Percentiles rank a stretch among this genome's conserved stretches.
Evolutionary conservation across 2,113 vertebrate genomes (phyloP).

Genomic region (Clinocottus analis): DNA sequence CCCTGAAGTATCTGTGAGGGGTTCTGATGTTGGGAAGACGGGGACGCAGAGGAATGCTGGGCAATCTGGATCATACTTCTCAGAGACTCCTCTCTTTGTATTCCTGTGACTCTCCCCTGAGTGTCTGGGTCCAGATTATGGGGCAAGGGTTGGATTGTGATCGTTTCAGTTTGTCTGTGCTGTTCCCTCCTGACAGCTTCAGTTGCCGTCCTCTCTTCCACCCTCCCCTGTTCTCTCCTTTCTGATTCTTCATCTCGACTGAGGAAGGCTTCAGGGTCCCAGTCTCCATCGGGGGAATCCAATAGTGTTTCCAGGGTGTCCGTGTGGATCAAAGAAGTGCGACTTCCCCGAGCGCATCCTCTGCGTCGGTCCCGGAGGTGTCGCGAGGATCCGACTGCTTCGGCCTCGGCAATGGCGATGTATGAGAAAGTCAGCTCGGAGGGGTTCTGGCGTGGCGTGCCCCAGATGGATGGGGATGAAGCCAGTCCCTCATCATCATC

Average conservation of each 20-base stretch:
- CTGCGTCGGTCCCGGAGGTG: constrained; percentile 77
- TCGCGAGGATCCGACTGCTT: constrained; percentile 68
- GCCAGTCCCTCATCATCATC: constrained; percentile 70
- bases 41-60: too few relatives aligned
- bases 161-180: constrained; percentile 41
- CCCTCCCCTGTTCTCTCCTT: constrained; percentile 36
- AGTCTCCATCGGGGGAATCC: constrained; percentile 79
- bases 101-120: constrained; percentile 47
- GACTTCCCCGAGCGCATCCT: constrained; percentile 61
- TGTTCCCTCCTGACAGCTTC: constrained; percentile 20
- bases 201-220: constrained; percentile 11
- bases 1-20: constrained; percentile 57
- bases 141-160: constrained; percentile 50
- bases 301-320: constrained; percentile 81
- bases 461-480: constrained; percentile 86
- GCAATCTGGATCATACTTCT: constrained; percentile 19
- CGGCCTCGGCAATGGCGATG: constrained; percentile 85
- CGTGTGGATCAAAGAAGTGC: constrained; percentile 68
- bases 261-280: constrained; percentile 76
- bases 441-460: constrained; percentile 85
- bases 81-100: constrained; percentile 51
- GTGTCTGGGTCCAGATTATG: constrained; percentile 48
- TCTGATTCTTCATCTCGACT: constrained; percentile 60
- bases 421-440: constrained; percentile 91
- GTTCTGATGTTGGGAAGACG: too few relatives aligned